Evolutionary conservation across 2,797 vertebrate species (phyloP).

Genomic region (Gymnoscopelus microlampas): DNA sequence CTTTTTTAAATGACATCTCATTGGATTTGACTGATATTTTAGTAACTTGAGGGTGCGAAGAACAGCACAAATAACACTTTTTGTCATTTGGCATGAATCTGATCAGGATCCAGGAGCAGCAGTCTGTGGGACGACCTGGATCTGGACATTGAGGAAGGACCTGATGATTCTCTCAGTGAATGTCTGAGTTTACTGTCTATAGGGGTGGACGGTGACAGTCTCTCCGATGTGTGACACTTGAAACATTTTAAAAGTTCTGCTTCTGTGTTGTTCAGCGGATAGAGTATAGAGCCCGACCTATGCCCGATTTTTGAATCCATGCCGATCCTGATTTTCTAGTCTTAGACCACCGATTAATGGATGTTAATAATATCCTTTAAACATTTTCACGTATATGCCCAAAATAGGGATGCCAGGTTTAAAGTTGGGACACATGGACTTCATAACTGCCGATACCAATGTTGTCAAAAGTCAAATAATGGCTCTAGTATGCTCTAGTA

Average conservation of each 20-base stretch:
- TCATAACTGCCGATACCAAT: too few species aligned
- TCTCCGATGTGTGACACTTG: slow-evolving; percentile 18
- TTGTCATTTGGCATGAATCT: background rate
- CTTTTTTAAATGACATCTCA: too few species aligned
- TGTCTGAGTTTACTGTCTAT: slow-evolving; percentile 49
- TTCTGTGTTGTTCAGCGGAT: background rate
- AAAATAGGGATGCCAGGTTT: too few species aligned
- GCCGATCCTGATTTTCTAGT: too few species aligned
- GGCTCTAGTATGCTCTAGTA: too few species aligned
- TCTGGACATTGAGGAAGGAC: slow-evolving; percentile 24
- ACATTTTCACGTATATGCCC: too few species aligned
- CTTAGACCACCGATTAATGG: too few species aligned
- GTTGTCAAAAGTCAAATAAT: too few species aligned
- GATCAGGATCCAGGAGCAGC: slow-evolving; percentile 17
- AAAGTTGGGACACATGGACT: too few species aligned
- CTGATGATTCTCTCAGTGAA: slow-evolving; percentile 45
- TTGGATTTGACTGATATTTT: background rate
- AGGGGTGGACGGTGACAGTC: background rate
- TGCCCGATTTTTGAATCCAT: too few species aligned
- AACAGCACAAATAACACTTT: background rate
- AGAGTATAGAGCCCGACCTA: background rate
- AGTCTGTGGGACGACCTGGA: slow-evolving; percentile 10
- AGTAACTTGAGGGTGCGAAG: background rate
- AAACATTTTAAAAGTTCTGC: too few species aligned
- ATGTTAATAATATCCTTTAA: too few species aligned